Evolutionary conservation across 2,113 vertebrate species (phyloP).

Genomic region (Embiotoca jacksoni): DNA sequence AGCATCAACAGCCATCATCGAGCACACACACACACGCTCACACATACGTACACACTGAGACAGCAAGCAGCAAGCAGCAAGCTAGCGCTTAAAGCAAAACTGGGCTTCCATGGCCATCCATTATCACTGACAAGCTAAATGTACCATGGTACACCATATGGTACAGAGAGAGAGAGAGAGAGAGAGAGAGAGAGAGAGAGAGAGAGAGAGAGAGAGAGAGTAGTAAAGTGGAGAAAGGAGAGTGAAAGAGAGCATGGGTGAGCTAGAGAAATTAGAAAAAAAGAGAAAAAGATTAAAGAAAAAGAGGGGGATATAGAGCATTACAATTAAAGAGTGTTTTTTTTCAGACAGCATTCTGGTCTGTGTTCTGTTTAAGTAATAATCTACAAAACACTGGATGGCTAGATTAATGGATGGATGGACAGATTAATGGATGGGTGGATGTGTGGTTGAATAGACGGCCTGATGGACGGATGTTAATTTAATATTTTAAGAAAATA

Average conservation of each 20-base stretch:
- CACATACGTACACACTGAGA: constrained; percentile 22
- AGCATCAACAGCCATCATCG: constrained; percentile 73
- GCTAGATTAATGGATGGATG: neutral
- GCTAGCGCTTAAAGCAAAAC: constrained; percentile 84
- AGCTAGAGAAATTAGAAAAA: constrained; percentile 17
- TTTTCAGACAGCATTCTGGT: constrained; percentile 16
- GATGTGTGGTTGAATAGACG: too few relatives aligned
- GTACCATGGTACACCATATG: constrained; percentile 84
- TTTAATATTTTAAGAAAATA: too few relatives aligned
- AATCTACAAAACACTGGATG: constrained; percentile 11
- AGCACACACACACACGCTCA: constrained; percentile 32
- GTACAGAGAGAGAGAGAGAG: constrained; percentile 62
- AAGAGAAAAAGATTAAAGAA: constrained; percentile 11
- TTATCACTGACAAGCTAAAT: constrained; percentile 85
- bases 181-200: constrained; percentile 35
- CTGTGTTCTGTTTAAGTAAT: constrained; percentile 32
- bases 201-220: constrained; percentile 26
- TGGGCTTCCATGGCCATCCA: constrained; percentile 84
- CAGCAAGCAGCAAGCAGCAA: constrained; percentile 65
- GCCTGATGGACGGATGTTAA: too few relatives aligned
- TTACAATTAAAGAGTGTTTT: constrained; percentile 37
- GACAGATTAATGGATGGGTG: too few relatives aligned
- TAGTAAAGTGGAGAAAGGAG: constrained; percentile 6
- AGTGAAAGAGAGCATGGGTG: constrained; percentile 27
- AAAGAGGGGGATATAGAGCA: constrained; percentile 37